Evolutionary conservation across 2,113 vertebrate genomes (phyloP), one percentile per base, ranked within the genome.

Genomic region (Dunckerocampus dactyliophorus): DNA sequence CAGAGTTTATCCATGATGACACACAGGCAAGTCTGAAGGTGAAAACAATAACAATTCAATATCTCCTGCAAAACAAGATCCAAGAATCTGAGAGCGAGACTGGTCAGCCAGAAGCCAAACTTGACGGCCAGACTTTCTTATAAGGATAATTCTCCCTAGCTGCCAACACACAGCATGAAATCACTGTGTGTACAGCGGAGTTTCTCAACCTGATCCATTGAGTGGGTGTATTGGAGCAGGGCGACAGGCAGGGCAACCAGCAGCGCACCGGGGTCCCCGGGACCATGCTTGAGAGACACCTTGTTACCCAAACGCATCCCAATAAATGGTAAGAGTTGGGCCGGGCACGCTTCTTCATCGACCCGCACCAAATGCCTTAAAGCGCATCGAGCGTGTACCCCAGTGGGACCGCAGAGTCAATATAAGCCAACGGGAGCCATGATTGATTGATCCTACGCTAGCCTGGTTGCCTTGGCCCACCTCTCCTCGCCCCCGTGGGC

Each of bases 391-490:
- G 76, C 70, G 54, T 71, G 75, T 24, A 66, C 76, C 76, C 82
- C 81, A 77, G 73, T 80, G 80, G 85, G 87, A 86, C 69, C 55
- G 58, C 81, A 65, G 53, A 82, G 84, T 86, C 87, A 80, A 88
- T 89, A 84, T 68, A 72, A 81, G 74, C 74, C 82, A 86, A 84
- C 82, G 63, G 81, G 72, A 82, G 81, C 45, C 20, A 67, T 82
- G 84, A 87, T 84, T 83, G 87, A 88, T 86, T 86, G 81, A 86
- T 82, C 82, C 80, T 67, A 72, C 59, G 72, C 84, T 71, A 63
- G 69, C 67, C 42, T 6, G 57, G 66, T 77, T 76, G 77, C 71
- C 70, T 59, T 70, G 42, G 47, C 59, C 51, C 54, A 49, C 67
- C 76, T 55, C 51, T 62, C 34, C 21, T 67, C 55, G 65, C 65